A percentile compares a stretch with the other conserved stretches of the same genome.
Conservation (phyloP, 1,140 invertebrate genomes). For the Drosophila truncata region DNA sequence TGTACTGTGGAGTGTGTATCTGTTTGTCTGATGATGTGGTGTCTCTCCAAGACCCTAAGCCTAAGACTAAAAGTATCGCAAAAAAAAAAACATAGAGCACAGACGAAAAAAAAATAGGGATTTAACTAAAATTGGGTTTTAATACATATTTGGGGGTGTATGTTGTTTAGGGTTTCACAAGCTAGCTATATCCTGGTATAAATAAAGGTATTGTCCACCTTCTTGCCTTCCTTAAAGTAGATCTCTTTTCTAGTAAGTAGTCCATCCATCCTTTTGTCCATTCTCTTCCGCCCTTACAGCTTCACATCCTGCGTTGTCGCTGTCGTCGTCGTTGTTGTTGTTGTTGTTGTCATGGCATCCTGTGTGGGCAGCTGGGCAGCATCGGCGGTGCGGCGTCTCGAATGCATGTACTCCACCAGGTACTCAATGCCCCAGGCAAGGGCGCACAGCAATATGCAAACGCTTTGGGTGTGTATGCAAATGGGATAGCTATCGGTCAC, state of each 20-base stretch:
- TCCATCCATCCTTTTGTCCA: slow-evolving; percentile 15
- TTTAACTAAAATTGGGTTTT: slow-evolving; percentile 47
- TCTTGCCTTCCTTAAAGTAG: slow-evolving; percentile 18
- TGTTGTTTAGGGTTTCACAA: neutral
- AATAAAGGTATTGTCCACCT: slow-evolving; percentile 3
- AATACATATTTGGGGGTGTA: slow-evolving; percentile 32
- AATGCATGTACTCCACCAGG: slow-evolving; percentile 80
- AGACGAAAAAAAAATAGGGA: slow-evolving; percentile 15
- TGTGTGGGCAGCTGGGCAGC: slow-evolving; percentile 57
- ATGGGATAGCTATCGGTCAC: slow-evolving; percentile 89
- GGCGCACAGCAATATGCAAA: slow-evolving; percentile 89
- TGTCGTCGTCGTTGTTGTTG: slow-evolving; percentile 10
- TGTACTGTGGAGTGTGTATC: slow-evolving; percentile 36
- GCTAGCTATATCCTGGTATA: slow-evolving; percentile 10
- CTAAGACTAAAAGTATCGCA: slow-evolving; percentile 22
- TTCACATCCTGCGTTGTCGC: slow-evolving; percentile 55
- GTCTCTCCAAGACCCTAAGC: slow-evolving; percentile 24
- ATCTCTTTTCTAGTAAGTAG: slow-evolving; percentile 13
- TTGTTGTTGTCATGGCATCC: slow-evolving; percentile 11
- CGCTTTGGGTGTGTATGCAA: slow-evolving; percentile 90
- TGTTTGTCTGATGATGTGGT: slow-evolving; percentile 21
- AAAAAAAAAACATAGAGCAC: slow-evolving; percentile 15
- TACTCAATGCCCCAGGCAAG: slow-evolving; percentile 90
- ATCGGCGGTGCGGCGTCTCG: slow-evolving; percentile 67
- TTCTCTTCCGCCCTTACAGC: slow-evolving; percentile 44